phyloP scores from a whole-genome alignment of 2,113 vertebrate species.

The Brachyistius frenatus region DNA sequence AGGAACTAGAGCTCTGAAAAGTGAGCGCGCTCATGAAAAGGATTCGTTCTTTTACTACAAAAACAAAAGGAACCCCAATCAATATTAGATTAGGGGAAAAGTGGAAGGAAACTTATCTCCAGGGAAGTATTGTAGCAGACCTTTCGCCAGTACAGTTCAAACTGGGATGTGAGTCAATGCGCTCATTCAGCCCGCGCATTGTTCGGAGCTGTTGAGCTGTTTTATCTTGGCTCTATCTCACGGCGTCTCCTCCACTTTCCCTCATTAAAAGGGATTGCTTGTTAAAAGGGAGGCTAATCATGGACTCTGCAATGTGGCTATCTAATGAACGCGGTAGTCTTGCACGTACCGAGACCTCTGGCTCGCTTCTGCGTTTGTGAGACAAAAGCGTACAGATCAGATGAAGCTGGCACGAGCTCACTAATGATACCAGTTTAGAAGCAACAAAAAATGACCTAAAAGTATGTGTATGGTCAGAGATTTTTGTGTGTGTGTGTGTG shows the following conservation, averaged over 20 bases:
- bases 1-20: constrained; percentile 21
- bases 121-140: background rate
- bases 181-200: constrained; percentile 25
- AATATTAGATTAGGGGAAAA: constrained; percentile 32
- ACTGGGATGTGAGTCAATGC: constrained; percentile 7
- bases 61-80: constrained; percentile 36
- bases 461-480: too few species aligned
- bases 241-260: constrained; percentile 6
- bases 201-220: constrained; percentile 30
- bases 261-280: constrained; percentile 26
- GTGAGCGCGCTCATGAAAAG: constrained; percentile 10
- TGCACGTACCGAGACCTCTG: background rate
- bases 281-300: background rate
- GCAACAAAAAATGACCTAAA: too few species aligned
- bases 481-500: too few species aligned
- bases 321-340: background rate
- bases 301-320: background rate
- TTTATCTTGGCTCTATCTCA: constrained; percentile 28
- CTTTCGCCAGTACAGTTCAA: background rate
- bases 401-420: too few species aligned
- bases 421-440: too few species aligned
- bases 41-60: background rate
- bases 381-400: too few species aligned
- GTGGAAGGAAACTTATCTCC: constrained; percentile 17
- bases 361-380: background rate